A percentile compares a stretch with the other conserved stretches of the same genome.
Evolutionary conservation across 2,113 vertebrate species (phyloP).

Genomic region (Papio anubis): DNA sequence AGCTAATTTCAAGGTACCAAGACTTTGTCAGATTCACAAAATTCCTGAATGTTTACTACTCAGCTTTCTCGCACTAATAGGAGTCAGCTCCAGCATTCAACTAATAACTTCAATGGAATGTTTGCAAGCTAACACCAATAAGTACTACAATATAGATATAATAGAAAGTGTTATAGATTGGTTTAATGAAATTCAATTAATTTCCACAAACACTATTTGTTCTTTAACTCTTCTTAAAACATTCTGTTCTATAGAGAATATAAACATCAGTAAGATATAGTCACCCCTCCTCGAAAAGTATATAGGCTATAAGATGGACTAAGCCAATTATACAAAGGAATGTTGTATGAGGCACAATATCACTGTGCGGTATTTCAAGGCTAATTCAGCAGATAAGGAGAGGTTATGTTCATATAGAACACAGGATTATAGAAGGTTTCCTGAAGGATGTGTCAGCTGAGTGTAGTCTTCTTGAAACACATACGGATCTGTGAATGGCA

Average conservation of each 20-base stretch:
- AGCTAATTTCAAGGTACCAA: conserved; percentile 22
- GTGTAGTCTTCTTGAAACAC: not conserved
- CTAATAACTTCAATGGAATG: not conserved
- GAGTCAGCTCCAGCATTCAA: not conserved
- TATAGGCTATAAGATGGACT: not conserved
- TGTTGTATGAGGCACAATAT: not conserved
- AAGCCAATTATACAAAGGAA: not conserved
- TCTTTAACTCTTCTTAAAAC: not conserved
- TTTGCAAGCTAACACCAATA: not conserved
- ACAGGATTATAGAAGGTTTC: not conserved
- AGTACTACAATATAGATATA: not conserved
- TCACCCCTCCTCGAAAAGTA: not conserved
- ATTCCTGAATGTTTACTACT: conserved; percentile 1
- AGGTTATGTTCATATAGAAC: not conserved
- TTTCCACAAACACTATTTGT: not conserved
- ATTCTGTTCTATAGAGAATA: not conserved
- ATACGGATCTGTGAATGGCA: not conserved
- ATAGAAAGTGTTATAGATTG: not conserved
- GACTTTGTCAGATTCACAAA: conserved; percentile 5
- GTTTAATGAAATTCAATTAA: conserved; percentile 4
- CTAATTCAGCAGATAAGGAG: conserved; percentile 3
- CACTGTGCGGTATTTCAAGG: not conserved
- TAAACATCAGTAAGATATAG: not conserved
- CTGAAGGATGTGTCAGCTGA: not conserved
- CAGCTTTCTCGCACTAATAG: not conserved